These are phyloP conservation scores for Eustalomyia histrio DNA, from an alignment of 2,888 invertebrate genomes.

Conservation along the genomic window DNA sequence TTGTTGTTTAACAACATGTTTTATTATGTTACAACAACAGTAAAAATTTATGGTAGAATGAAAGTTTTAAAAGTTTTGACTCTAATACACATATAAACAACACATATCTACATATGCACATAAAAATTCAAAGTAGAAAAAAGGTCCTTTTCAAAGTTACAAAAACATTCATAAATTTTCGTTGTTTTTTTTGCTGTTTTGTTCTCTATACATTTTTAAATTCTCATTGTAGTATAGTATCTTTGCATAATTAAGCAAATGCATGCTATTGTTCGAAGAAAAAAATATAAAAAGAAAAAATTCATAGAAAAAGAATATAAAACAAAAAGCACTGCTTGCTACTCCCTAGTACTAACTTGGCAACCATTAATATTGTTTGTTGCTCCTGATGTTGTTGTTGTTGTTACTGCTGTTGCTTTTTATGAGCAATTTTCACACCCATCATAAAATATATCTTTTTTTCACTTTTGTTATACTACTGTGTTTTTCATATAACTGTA, in stretches of 20 bases:
- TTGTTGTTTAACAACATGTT: conserved; percentile 23
- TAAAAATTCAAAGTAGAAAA: not conserved
- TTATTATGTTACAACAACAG: conserved; percentile 27
- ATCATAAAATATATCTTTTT: conserved; percentile 56
- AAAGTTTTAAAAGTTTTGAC: not conserved
- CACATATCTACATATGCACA: not conserved
- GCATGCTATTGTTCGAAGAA: conserved; percentile 44
- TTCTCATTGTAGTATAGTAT: conserved; percentile 34
- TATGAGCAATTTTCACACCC: conserved; percentile 61
- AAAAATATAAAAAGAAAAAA: not conserved
- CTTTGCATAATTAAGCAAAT: conserved; percentile 61
- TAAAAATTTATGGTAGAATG: conserved; percentile 17
- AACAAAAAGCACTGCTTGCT: conserved; percentile 2
- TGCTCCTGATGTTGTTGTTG: conserved; percentile 37
- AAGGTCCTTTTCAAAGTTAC: conserved; percentile 45
- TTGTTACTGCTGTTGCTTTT: conserved; percentile 35
- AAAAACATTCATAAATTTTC: conserved; percentile 57
- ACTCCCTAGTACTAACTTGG: conserved; percentile 35
- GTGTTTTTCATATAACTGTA: conserved; percentile 18
- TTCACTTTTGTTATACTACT: not conserved
- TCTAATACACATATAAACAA: not conserved
- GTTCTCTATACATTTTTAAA: not conserved
- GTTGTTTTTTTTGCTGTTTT: conserved; percentile 27
- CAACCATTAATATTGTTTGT: conserved; percentile 43
- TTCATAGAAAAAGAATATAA: not conserved